phyloP scores from a whole-genome alignment of 2,113 vertebrate species.

The Tinamus guttatus region DNA sequence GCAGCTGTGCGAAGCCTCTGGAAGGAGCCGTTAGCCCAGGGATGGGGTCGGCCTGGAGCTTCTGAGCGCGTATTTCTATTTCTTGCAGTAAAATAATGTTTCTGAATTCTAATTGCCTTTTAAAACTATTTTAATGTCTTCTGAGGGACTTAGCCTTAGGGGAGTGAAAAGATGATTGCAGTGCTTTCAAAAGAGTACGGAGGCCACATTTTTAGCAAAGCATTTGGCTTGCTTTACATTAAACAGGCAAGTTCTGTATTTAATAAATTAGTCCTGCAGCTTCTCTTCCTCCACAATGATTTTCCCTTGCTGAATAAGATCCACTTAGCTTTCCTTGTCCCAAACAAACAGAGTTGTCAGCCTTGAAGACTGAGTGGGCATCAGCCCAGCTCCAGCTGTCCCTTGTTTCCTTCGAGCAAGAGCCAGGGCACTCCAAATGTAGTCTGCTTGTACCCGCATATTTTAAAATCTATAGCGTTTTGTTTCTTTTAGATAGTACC shows the following conservation, averaged over 20 bases:
- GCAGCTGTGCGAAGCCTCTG: rapidly evolving
- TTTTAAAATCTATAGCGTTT: neutral
- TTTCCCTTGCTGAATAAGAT: constrained; percentile 13
- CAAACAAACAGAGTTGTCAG: constrained; percentile 16
- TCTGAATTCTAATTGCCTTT: constrained; percentile 1
- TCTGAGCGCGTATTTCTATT: neutral
- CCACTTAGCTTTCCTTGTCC: neutral
- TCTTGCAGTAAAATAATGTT: neutral
- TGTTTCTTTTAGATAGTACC: constrained; percentile 3
- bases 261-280: constrained; percentile 1
- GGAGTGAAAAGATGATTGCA: neutral
- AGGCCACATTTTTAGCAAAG: constrained; percentile 33
- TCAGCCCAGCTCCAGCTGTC: neutral
- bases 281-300: constrained; percentile 6
- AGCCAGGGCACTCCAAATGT: neutral
- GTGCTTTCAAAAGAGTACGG: constrained; percentile 16
- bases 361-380: constrained; percentile 39
- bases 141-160: neutral
- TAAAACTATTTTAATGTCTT: constrained; percentile 3
- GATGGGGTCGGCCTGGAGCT: neutral
- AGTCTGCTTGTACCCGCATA: neutral
- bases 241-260: constrained; percentile 34
- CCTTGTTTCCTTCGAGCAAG: constrained; percentile 6
- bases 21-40: neutral
- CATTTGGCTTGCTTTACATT: constrained; percentile 22